Evolutionary conservation across 1,140 invertebrate species (phyloP).

Genomic region (Bemisia tabaci): DNA sequence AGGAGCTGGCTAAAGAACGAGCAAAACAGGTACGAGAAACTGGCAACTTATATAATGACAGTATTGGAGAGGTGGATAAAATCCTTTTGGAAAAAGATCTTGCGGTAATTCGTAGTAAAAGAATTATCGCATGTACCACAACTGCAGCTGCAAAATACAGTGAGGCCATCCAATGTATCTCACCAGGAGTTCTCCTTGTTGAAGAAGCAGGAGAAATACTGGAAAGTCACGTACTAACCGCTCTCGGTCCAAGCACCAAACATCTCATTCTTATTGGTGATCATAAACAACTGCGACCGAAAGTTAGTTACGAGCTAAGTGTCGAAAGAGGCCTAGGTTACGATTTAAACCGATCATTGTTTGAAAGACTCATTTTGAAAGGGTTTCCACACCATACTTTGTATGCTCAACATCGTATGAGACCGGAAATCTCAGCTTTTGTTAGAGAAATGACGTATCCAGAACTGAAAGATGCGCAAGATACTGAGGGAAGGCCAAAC

Average conservation of each 20-base stretch:
- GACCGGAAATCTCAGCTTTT: conserved; percentile 45
- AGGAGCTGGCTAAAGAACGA: neutral
- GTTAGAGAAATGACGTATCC: conserved; percentile 26
- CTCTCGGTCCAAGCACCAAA: conserved; percentile 48
- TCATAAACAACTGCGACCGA: conserved; percentile 54
- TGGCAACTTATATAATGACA: neutral
- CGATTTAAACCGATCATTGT: conserved; percentile 52
- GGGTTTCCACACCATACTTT: conserved; percentile 40
- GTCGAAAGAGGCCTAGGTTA: conserved; percentile 38
- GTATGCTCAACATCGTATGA: conserved; percentile 48
- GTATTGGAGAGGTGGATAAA: neutral
- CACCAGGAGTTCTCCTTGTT: conserved; percentile 34
- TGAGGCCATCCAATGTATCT: neutral
- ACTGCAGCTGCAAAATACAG: neutral
- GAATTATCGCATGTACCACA: neutral
- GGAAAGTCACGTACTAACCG: conserved; percentile 56
- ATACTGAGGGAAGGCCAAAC: conserved; percentile 16
- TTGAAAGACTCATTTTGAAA: conserved; percentile 47
- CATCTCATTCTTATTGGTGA: conserved; percentile 74
- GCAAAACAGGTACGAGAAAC: neutral
- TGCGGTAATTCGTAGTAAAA: neutral
- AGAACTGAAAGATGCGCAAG: neutral
- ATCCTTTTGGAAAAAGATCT: neutral
- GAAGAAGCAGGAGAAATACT: conserved; percentile 77
- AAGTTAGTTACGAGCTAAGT: conserved; percentile 33